Conservation (phyloP, 2,888 invertebrate genomes). For the Neria commutata region DNA sequence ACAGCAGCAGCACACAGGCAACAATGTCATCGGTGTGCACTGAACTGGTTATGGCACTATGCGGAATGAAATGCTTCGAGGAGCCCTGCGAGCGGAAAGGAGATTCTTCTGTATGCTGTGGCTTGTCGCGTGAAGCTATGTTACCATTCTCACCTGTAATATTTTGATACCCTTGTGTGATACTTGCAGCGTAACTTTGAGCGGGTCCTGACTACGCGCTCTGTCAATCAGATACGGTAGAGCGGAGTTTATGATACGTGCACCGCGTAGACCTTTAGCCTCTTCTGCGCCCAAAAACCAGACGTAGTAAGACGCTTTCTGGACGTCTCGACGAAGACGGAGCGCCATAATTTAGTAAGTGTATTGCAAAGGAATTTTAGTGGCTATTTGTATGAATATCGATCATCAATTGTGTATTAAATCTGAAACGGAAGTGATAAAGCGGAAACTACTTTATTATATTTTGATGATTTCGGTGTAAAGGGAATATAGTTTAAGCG, state of each 20-base stretch:
- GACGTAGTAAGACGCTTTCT: conserved; percentile 89
- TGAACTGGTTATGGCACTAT: conserved; percentile 90
- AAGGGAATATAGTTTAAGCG: too few species aligned
- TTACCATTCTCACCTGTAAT: conserved; percentile 72
- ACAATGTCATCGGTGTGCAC: conserved; percentile 92
- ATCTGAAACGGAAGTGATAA: too few species aligned
- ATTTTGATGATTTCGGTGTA: too few species aligned
- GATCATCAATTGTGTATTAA: too few species aligned
- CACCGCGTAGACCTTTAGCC: conserved; percentile 84
- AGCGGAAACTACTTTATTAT: too few species aligned
- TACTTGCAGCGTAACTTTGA: conserved; percentile 89
- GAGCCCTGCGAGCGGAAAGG: conserved; percentile 59
- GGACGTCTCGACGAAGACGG: conserved; percentile 82
- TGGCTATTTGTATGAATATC: not conserved
- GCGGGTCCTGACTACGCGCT: conserved; percentile 83
- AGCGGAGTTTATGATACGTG: conserved; percentile 84
- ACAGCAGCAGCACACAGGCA: conserved; percentile 88
- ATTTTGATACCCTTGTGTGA: conserved; percentile 94
- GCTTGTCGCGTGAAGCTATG: not conserved
- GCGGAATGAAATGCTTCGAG: conserved; percentile 93
- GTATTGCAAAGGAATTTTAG: not conserved
- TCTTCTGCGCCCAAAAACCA: conserved; percentile 97
- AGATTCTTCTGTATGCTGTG: not conserved
- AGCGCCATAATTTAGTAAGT: conserved; percentile 74
- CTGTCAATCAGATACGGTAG: conserved; percentile 83